phyloP scores from a whole-genome alignment of 1,140 invertebrate species.

The Papilio dardanus region DNA sequence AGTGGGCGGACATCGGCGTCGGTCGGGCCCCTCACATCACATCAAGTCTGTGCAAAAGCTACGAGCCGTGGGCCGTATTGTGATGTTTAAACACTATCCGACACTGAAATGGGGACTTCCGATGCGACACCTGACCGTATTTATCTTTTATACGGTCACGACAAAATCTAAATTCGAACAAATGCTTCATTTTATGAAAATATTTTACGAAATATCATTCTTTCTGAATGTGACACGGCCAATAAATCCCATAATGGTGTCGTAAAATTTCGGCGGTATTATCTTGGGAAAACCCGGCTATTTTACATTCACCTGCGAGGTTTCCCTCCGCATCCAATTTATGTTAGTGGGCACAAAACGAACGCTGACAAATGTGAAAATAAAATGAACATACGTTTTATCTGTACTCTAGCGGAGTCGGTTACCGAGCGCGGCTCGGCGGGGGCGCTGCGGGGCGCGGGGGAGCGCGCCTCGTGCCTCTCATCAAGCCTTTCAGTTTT shows the following conservation, averaged over 20 bases:
- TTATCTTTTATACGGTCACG: neutral
- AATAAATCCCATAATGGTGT: constrained; percentile 81
- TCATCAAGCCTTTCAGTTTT: constrained; percentile 37
- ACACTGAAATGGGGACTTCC: constrained; percentile 18
- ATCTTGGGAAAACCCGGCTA: constrained; percentile 79
- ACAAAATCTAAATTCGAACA: neutral
- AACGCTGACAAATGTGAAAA: constrained; percentile 82
- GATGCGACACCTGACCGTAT: neutral
- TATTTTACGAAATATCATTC: constrained; percentile 71
- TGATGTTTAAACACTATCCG: constrained; percentile 41
- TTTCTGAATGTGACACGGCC: constrained; percentile 74
- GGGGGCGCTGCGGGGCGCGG: constrained; percentile 35
- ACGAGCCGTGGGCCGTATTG: constrained; percentile 29
- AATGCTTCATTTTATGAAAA: constrained; percentile 39
- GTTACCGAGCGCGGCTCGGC: constrained; percentile 58
- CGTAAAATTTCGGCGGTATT: constrained; percentile 80
- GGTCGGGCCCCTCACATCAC: constrained; percentile 46
- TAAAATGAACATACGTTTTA: constrained; percentile 82
- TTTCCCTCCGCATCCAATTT: constrained; percentile 81
- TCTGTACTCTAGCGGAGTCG: constrained; percentile 71
- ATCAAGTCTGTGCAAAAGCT: constrained; percentile 48
- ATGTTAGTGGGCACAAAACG: constrained; percentile 82
- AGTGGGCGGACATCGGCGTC: constrained; percentile 48
- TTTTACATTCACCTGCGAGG: constrained; percentile 81
- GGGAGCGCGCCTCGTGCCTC: constrained; percentile 18